Percentiles rank a stretch among this genome's conserved stretches.
Evolutionary conservation across 2,113 vertebrate genomes (phyloP).

Genomic region (Mus spicilegus): DNA sequence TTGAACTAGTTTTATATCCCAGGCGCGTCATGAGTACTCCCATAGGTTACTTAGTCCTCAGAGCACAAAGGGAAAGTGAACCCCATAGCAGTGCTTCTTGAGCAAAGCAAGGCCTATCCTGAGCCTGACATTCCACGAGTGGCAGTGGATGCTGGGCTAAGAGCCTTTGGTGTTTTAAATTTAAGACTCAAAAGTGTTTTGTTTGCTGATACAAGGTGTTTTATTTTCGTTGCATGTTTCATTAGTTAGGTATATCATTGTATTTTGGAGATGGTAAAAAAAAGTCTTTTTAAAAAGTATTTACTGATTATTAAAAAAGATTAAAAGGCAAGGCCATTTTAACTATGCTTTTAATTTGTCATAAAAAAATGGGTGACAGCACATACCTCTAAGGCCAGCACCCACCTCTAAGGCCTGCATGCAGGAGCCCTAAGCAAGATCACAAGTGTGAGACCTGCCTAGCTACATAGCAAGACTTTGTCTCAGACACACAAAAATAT

Average conservation of each 20-base stretch:
- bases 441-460: neutral
- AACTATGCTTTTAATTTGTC: neutral
- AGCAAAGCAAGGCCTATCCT: neutral
- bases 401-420: neutral
- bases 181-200: neutral
- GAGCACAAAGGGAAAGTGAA: neutral
- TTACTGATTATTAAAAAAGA: constrained; percentile 41
- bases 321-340: constrained; percentile 2
- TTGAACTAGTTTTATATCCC: neutral
- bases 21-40: neutral
- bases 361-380: neutral
- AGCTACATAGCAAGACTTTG: neutral
- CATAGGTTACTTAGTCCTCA: neutral
- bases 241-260: neutral
- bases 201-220: neutral
- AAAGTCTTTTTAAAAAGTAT: neutral
- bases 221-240: constrained; percentile 37
- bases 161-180: neutral
- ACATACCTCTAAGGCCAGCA: neutral
- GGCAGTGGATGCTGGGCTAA: neutral
- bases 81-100: constrained; percentile 25
- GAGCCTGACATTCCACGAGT: neutral
- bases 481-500: neutral
- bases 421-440: neutral
- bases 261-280: neutral